Evolutionary conservation across 1,140 invertebrate genomes (phyloP), one percentile per base, ranked within the genome.

Genomic region (Pogonognathellus flavescens): DNA sequence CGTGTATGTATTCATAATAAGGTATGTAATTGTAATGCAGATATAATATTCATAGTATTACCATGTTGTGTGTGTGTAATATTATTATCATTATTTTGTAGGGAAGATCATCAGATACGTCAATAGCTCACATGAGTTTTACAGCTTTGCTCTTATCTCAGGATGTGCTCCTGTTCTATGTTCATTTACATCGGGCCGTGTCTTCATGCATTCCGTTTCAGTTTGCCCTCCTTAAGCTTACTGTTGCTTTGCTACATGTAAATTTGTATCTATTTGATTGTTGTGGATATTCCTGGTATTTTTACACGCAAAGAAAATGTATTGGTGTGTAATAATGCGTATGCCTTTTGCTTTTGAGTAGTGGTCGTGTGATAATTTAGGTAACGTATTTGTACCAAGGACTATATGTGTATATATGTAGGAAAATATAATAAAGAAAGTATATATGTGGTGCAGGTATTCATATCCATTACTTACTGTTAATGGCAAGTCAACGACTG

Each of bases 41-140:
- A 6, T 3, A 6, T 3, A 3, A 41, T 41, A 41, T 41, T 41
- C 31, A 41, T 41, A 41, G n/a, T n/a, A n/a, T n/a, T n/a, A n/a
- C n/a, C n/a, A n/a, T n/a, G n/a, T n/a, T n/a, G n/a, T n/a, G n/a
- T n/a, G n/a, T n/a, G n/a, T 41, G 31, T 41, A 3, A 6, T 41
- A 41, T 41, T 41, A 57, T 57, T 13, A 57, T 13, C n/a, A 57
- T 57, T n/a, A 57, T 57, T 57, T 14, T 57, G 53, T 14, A 41
- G 70, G 70, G 70, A 76, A 76, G 70, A 76, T 76, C 70, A 16
- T 76, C 10, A 76, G 70, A 76, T 76, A 76, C 70, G 70, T 76
- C 70, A 76, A 50, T 76, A 18, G 70, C 70, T 76, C 70, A 76
- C 70, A 76, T 41, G 70, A 76, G 31, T 16, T 76, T 76, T 76